Base-by-base conservation (phyloP, 2,888 invertebrate species). In the Caenorhabditis panamensis region DNA sequence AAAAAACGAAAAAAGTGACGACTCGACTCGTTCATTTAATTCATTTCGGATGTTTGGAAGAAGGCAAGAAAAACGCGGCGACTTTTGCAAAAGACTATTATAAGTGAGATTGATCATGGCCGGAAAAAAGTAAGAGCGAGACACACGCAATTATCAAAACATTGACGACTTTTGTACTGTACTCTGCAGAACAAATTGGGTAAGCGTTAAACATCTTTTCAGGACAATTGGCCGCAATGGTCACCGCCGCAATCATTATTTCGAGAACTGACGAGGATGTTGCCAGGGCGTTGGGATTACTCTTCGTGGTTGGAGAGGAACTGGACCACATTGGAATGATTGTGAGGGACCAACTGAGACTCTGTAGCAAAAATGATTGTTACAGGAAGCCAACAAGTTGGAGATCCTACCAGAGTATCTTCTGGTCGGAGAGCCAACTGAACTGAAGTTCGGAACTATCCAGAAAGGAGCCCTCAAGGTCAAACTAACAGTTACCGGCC, bases 381-480 rank as follows among this genome's bases (percentile, higher is more conserved):
- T 84, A 28, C 58, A 88, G 88, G 83, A 84, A 61, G 88, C 89
- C 2, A 89, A 89, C 68, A 75, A 84, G 20, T 64, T 89, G 18
- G 72, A 79, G 18, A 76, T 89, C n/a, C 59, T 68, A 3, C 88
- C 89, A 9, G 85, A 88, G 5, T 89, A 83, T 63, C 75, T 90
- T 8, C 56, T 90, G n/a, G 89, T 89, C 9, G 90, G 90, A 8
- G 90, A 90, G 66, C 90, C 90, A 22, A 90, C 90, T 0, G 90
- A 90, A 56, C 51, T 88, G 56, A 87, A 86, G 47, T 88, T 87
- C 51, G 89, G 86, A 8, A 82, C 84, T 0, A 81, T 88, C 51
- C 90, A 90, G 73, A 90, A 90, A 73, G 90, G 90, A 56, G 88
- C 88, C 0, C 59, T 87, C 20, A 90, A 90, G 76, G 89, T 87